Base-by-base conservation (phyloP, 1,140 invertebrate species). In the Colletes latitarsis region DNA sequence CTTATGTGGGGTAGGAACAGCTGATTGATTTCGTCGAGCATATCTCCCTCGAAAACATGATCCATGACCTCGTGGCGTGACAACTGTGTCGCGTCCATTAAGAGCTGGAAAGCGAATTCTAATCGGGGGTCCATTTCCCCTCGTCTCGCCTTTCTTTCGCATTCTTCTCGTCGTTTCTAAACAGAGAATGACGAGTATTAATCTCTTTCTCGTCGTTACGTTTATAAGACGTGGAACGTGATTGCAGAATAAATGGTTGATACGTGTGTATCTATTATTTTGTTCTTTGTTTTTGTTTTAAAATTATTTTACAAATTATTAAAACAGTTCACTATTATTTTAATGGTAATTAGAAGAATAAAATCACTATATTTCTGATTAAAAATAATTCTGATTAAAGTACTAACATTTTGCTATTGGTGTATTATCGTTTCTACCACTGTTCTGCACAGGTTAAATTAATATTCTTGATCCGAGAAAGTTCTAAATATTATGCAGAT, bases 21-120 rank as follows among this genome's bases (percentile, higher is more conserved):
- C 87, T 97, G 96, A 91, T 98, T 98, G 84, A 98, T 97, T 90
- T 97, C 96, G 90, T 98, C 97, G 82, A 98, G 92, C 97, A 97
- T 97, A 88, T 97, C 96, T 76, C 96, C 96, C 91, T 97, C 97
- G 90, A 98, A 97, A 19, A 97, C 96, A 89, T 97, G 96, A 89
- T 98, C 97, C 96, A 98, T 97, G 63, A 98, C 96, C 88, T 97
- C 96, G 89, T 97, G 96, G 76, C 97, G 93, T 3, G 96, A 95
- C 55, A 97, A 91, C 21, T 96, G 96, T 0, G 97, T 97, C 46
- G 96, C 96, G 85, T 97, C 97, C 87, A 97, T 97, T 74, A 98
- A 94, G 46, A 98, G 94, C 90, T 98, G 97, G 92, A 98, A 98
- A 41, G 96, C 96, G 91, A 97, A 98, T 94, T 98, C 97, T 94